Evolutionary conservation across 2,888 invertebrate species (phyloP).

Genomic region (Smittia aterrima): DNA sequence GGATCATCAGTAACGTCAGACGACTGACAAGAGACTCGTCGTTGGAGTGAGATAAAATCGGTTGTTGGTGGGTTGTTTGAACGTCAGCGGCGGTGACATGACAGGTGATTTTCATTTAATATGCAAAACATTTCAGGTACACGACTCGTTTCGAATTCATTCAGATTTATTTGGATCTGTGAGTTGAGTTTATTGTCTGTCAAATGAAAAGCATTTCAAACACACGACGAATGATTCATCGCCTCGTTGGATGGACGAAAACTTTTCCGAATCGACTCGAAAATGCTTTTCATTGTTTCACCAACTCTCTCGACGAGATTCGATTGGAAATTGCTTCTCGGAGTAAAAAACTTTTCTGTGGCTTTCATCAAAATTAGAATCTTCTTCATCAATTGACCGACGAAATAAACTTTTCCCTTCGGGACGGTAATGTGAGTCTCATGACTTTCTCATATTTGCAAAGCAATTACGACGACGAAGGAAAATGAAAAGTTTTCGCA

Average conservation of each 20-base stretch:
- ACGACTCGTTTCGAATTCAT: background rate
- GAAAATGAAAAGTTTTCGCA: too few relatives aligned
- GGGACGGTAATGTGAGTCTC: too few relatives aligned
- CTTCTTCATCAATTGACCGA: too few relatives aligned
- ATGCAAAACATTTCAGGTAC: conserved; percentile 21
- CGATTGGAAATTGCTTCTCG: too few relatives aligned
- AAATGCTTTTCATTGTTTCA: background rate
- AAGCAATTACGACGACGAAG: too few relatives aligned
- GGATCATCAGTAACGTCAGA: background rate
- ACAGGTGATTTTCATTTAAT: conserved; percentile 41
- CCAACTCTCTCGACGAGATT: background rate
- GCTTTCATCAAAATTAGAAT: too few relatives aligned
- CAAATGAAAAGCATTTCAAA: background rate
- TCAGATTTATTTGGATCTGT: too few relatives aligned
- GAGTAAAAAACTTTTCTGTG: too few relatives aligned
- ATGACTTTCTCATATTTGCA: too few relatives aligned
- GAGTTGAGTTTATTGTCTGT: background rate
- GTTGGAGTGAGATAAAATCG: background rate
- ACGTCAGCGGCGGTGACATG: conserved; percentile 31
- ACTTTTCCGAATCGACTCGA: background rate
- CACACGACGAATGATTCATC: background rate
- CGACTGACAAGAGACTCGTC: background rate
- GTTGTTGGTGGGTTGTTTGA: conserved; percentile 14
- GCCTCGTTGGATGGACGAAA: background rate
- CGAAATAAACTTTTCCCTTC: too few relatives aligned